phyloP scores from a whole-genome alignment of 2,797 vertebrate genomes.

The Alfaro cultratus region DNA sequence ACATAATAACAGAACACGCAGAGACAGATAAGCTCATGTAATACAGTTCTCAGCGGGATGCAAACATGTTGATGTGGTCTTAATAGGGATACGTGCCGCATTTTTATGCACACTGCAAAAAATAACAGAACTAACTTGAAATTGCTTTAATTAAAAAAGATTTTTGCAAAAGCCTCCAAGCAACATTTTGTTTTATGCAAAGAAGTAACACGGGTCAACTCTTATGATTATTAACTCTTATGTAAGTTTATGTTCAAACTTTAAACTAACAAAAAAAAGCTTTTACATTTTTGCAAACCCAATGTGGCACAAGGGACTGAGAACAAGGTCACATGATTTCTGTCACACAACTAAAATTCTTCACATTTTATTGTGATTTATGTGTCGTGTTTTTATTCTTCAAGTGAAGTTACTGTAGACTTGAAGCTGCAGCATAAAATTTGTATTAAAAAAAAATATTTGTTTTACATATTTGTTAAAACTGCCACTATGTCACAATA shows the following conservation, averaged over 20 bases:
- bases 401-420: too few relatives aligned
- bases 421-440: too few relatives aligned
- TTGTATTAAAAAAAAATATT: too few relatives aligned
- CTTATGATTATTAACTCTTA: too few relatives aligned
- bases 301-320: not conserved
- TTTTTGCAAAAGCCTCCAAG: not conserved
- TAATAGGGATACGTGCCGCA: not conserved
- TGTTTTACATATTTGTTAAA: too few relatives aligned
- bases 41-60: slow-evolving; percentile 1
- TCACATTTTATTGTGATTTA: too few relatives aligned
- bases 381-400: too few relatives aligned
- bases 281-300: not conserved
- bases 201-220: not conserved
- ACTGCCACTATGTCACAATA: too few relatives aligned
- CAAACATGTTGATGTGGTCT: slow-evolving; percentile 6
- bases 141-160: not conserved
- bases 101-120: not conserved
- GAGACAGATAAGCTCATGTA: not conserved
- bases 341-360: too few relatives aligned
- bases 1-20: not conserved
- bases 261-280: not conserved
- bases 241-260: too few relatives aligned
- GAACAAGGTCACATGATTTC: not conserved
- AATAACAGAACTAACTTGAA: not conserved
- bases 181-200: not conserved